phyloP scores from a whole-genome alignment of 1,140 invertebrate genomes.

The Drosophila sproati region DNA sequence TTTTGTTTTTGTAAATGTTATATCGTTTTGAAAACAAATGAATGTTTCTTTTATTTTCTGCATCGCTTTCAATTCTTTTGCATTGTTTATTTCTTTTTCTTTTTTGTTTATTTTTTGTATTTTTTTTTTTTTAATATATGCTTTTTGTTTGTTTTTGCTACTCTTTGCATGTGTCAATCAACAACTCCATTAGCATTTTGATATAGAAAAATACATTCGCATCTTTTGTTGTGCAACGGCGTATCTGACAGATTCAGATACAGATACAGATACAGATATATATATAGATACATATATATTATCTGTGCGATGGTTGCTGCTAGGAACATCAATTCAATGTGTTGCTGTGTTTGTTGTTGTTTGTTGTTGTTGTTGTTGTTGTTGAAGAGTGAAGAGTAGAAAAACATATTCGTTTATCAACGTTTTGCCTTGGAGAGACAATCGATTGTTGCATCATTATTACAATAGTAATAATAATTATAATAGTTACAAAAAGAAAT shows the following conservation, averaged over 20 bases:
- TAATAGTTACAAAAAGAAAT: slow-evolving; percentile 6
- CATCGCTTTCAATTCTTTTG: slow-evolving; percentile 29
- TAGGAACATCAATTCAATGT: slow-evolving; percentile 70
- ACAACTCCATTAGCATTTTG: slow-evolving; percentile 27
- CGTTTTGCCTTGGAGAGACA: slow-evolving; percentile 13
- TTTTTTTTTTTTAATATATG: neutral
- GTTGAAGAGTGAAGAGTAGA: slow-evolving; percentile 9
- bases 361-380: slow-evolving; percentile 21
- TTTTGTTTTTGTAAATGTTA: slow-evolving; percentile 43
- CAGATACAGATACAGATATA: no score
- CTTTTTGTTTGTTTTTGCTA: slow-evolving; percentile 31
- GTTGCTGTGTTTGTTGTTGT: slow-evolving; percentile 21
- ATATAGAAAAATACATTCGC: slow-evolving; percentile 53
- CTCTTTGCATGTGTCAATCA: slow-evolving; percentile 15
- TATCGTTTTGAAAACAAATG: slow-evolving; percentile 63
- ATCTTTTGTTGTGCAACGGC: slow-evolving; percentile 18
- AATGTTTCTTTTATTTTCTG: slow-evolving; percentile 68
- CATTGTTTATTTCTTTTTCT: slow-evolving; percentile 26
- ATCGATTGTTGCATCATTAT: slow-evolving; percentile 16
- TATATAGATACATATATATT: neutral
- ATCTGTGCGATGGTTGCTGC: slow-evolving; percentile 49
- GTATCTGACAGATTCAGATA: slow-evolving; percentile 13
- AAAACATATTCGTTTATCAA: neutral
- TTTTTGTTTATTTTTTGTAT: slow-evolving; percentile 10
- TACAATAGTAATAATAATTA: slow-evolving; percentile 48